phyloP scores from a whole-genome alignment of 2,113 vertebrate species.

The Ameiurus melas region DNA sequence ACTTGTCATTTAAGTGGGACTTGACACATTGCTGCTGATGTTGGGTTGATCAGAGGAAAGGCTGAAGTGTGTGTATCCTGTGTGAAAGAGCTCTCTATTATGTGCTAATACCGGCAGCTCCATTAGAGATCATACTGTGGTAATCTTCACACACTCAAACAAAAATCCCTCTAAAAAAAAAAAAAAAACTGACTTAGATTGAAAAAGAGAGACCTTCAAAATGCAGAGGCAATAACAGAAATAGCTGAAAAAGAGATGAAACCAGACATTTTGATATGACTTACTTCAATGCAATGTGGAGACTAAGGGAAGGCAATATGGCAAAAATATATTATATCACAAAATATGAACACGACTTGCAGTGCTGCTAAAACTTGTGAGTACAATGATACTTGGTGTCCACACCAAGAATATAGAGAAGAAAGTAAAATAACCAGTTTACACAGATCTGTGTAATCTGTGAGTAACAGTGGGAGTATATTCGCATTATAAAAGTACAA shows the following conservation, averaged over 20 bases:
- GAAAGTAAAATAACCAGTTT: neutral
- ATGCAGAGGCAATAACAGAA: neutral
- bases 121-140: slow-evolving; percentile 23
- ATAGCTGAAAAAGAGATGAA: slow-evolving; percentile 2
- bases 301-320: neutral
- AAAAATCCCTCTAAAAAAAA: neutral
- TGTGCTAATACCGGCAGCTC: slow-evolving; percentile 40
- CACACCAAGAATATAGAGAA: neutral
- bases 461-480: neutral
- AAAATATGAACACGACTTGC: neutral
- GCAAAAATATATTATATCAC: neutral
- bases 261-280: slow-evolving; percentile 25
- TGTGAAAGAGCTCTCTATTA: slow-evolving; percentile 47
- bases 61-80: slow-evolving; percentile 45
- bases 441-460: neutral
- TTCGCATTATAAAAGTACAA: neutral
- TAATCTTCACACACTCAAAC: slow-evolving; percentile 31
- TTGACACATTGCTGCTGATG: slow-evolving; percentile 30
- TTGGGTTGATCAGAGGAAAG: slow-evolving; percentile 32
- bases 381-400: neutral
- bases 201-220: slow-evolving; percentile 9
- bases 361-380: neutral
- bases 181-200: neutral
- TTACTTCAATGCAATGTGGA: neutral
- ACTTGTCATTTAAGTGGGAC: slow-evolving; percentile 40